Conservation (phyloP, 2,797 vertebrate genomes). For the Sebastes nivosus region DNA sequence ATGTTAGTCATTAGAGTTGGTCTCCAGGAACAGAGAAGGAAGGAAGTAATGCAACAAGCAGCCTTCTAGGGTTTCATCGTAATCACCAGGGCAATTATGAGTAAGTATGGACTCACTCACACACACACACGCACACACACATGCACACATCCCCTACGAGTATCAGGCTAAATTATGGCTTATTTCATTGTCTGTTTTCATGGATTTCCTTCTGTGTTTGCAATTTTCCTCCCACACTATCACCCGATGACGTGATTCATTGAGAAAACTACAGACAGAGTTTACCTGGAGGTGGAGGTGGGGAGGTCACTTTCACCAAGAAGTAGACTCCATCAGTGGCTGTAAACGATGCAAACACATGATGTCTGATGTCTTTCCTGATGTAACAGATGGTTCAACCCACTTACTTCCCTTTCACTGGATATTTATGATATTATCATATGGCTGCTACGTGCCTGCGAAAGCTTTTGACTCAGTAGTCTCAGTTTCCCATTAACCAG, state of each 20-base stretch:
- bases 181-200: slow-evolving; percentile 50
- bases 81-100: slow-evolving; percentile 38
- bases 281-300: neutral
- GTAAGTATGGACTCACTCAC: neutral
- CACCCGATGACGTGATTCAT: slow-evolving; percentile 2
- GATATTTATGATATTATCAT: slow-evolving; percentile 28
- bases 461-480: neutral
- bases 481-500: neutral
- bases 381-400: slow-evolving; percentile 40
- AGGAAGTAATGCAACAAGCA: slow-evolving; percentile 38
- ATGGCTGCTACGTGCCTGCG: slow-evolving; percentile 2
- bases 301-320: neutral
- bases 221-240: slow-evolving; percentile 42
- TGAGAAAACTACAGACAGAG: neutral
- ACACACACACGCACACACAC: neutral
- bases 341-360: neutral
- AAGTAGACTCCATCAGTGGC: neutral
- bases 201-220: slow-evolving; percentile 51
- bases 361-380: slow-evolving; percentile 11
- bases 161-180: slow-evolving; percentile 4
- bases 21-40: slow-evolving; percentile 35
- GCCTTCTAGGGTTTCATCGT: slow-evolving; percentile 27
- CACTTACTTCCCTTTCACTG: slow-evolving; percentile 33
- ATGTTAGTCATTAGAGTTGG: slow-evolving; percentile 45
- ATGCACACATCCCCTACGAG: neutral